Evolutionary conservation across 2,888 invertebrate species (phyloP), one percentile per base, ranked within the genome.

Genomic region (Nomada goodeniana): DNA sequence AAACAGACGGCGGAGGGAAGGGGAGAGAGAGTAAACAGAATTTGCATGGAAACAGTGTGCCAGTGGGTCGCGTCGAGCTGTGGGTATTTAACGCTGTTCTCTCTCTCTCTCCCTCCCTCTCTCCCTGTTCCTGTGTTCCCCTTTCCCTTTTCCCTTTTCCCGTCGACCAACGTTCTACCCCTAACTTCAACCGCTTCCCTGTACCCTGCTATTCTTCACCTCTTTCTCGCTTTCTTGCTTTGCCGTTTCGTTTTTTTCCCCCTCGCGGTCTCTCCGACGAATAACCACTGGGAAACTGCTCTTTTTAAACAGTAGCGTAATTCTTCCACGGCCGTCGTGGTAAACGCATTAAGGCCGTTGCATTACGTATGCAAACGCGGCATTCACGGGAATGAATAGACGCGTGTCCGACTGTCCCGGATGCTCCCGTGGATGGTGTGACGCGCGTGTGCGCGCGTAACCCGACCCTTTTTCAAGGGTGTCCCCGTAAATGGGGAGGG

Each of bases 31-130:
- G 92, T 93, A 93, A 93, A 93, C 93, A 93, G 90, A 92, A 93
- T 93, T 93, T 93, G 93, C 93, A 93, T 93, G 91, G 91, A 92
- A 92, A 92, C 92, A 93, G 91, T 93, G 91, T 93, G 93, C 90
- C 92, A 93, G 91, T 93, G 90, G 93, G 93, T 93, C 93, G 91
- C 89, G 87, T 83, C 87, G 85, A 76, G 86, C 83, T 84, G 86
- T 81, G 85, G 85, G 90, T 90, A 91, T 91, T 91, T 91, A 91
- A 90, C 88, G 86, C 88, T 86, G 78, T 36, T 29, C 3, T 29
- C 29, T 29, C 29, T 36, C 26, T 26, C 26, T 29, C 3, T 29
- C 29, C 4, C 29, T 71, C 63, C 64, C 82, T 76, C 74, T 69
- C 76, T 67, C 68, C 50, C 65, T 71, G 68, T 68, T 76, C 63